A percentile compares a stretch with the other conserved stretches of the same genome.
phyloP scores from a whole-genome alignment of 2,797 vertebrate genomes.

The Propithecus perrieri region DNA sequence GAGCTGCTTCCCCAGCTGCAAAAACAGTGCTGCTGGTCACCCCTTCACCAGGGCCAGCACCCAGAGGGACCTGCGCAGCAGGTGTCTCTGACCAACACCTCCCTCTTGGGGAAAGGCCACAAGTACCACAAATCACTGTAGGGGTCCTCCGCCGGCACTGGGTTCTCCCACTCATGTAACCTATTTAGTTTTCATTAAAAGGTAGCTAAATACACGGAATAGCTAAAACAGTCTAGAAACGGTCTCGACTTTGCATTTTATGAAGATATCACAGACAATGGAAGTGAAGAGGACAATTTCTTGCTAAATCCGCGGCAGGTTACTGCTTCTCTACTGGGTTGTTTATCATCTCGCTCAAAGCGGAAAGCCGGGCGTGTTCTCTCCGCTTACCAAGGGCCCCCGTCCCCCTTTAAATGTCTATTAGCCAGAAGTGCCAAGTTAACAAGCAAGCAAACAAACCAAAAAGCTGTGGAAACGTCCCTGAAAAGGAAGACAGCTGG shows the following conservation, averaged over 20 bases:
- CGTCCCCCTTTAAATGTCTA: background rate
- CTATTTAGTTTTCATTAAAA: background rate
- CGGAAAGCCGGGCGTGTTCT: background rate
- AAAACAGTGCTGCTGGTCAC: background rate
- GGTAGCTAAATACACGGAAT: background rate
- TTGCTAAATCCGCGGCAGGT: too few species aligned
- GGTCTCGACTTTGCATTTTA: background rate
- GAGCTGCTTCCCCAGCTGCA: background rate
- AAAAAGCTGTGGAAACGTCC: background rate
- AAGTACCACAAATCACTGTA: accelerated
- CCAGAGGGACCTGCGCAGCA: too few species aligned
- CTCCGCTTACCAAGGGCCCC: background rate
- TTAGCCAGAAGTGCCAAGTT: background rate
- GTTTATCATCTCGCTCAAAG: background rate
- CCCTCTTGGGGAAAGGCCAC: background rate
- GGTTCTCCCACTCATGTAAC: background rate
- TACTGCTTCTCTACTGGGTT: background rate
- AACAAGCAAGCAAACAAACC: background rate
- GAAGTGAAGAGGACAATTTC: background rate
- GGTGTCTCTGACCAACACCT: background rate
- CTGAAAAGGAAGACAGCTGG: accelerated
- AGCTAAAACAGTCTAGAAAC: background rate
- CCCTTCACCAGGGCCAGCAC: accelerated
- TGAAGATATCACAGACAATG: background rate
- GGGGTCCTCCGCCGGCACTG: background rate